Percentiles rank a stretch among this genome's conserved stretches.
These are phyloP conservation scores for Mythimna impura DNA, from an alignment of 2,888 invertebrate species.

Conservation along the genomic window DNA sequence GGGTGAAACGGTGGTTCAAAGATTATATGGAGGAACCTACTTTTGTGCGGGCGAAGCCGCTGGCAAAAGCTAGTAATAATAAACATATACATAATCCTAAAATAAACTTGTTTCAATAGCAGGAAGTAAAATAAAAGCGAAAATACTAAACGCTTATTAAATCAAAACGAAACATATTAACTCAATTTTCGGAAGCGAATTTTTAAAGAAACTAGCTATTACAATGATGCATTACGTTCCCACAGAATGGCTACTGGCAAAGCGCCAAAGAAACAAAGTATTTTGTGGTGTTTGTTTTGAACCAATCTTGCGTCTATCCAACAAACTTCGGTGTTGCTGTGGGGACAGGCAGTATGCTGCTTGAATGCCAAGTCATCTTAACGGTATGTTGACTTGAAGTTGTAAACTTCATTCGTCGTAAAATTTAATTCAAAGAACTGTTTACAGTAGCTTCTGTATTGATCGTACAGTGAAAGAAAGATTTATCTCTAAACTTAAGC, in stretches of 20 bases:
- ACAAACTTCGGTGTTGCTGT: conserved; percentile 18
- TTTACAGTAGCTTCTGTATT: conserved; percentile 7
- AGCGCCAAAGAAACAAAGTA: conserved; percentile 61
- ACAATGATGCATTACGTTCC: conserved; percentile 68
- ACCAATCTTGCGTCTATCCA: conserved; percentile 21
- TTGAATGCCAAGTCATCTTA: conserved; percentile 10
- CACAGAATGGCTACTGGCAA: conserved; percentile 63
- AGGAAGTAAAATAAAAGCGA: conserved; percentile 6
- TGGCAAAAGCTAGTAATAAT: background rate
- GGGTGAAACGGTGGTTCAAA: too few species aligned
- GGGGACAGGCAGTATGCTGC: background rate
- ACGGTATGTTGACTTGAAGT: conserved; percentile 31
- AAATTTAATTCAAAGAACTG: conserved; percentile 27
- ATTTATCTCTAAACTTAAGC: background rate
- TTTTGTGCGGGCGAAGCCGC: too few species aligned
- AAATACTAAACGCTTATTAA: conserved; percentile 31
- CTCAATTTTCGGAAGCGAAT: conserved; percentile 52
- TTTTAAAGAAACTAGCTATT: conserved; percentile 66
- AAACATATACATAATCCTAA: background rate
- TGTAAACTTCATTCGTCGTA: conserved; percentile 16
- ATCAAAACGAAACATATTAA: conserved; percentile 36
- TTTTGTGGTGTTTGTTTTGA: conserved; percentile 50
- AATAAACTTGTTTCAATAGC: background rate
- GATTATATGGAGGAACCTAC: too few species aligned
- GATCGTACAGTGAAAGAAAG: background rate